phyloP scores from a whole-genome alignment of 1,140 invertebrate species.

The Microplitis demolitor region DNA sequence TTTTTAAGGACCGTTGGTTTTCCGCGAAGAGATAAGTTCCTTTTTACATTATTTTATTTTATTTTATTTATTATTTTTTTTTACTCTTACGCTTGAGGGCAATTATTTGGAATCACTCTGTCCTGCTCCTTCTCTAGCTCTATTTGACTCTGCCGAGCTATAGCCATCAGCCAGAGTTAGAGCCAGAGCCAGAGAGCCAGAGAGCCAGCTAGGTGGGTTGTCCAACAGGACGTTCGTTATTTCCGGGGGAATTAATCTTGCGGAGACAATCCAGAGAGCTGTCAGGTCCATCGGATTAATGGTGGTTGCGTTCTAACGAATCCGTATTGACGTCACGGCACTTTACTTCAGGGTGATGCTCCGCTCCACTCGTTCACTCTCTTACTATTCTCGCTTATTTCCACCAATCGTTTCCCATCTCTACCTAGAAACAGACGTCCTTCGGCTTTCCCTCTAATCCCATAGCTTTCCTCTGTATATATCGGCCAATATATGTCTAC shows the following conservation, averaged over 20 bases:
- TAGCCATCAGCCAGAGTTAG: neutral
- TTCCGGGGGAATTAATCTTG: conserved; percentile 34
- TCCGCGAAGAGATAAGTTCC: neutral
- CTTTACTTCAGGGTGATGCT: neutral
- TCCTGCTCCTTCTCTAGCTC: neutral
- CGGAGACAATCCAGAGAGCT: conserved; percentile 30
- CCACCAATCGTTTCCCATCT: conserved; percentile 21
- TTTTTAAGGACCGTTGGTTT: conserved; percentile 24
- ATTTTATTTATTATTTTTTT: neutral
- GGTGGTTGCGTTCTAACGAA: conserved; percentile 35
- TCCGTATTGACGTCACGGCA: conserved; percentile 30
- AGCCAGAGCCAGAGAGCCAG: too few relatives aligned
- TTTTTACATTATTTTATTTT: neutral
- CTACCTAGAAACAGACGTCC: conserved; percentile 31
- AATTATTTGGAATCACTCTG: conserved; percentile 15
- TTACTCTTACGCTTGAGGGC: neutral
- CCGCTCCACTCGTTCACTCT: neutral
- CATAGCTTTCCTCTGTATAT: conserved; percentile 17
- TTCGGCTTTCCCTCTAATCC: conserved; percentile 49
- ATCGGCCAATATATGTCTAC: too few relatives aligned
- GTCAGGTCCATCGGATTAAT: conserved; percentile 37
- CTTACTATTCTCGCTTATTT: neutral
- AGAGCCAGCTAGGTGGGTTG: too few relatives aligned
- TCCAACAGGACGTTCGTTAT: conserved; percentile 27
- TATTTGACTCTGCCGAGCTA: neutral